Percentiles rank a stretch among this genome's conserved stretches.
Conservation (phyloP, 1,140 invertebrate species). For the Drosophila santomea region DNA sequence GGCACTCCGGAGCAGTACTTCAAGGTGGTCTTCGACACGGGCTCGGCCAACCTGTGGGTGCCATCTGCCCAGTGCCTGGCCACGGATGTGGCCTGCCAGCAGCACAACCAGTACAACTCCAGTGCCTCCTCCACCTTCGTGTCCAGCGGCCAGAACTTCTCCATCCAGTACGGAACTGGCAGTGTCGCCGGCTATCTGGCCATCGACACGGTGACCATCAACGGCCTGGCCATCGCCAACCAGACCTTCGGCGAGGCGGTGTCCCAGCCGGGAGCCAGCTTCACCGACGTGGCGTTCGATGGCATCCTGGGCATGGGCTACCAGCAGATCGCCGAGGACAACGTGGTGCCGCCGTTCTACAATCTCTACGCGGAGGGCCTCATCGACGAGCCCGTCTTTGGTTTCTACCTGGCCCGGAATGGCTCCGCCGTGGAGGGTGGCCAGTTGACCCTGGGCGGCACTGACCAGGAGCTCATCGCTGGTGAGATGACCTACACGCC, state of each 20-base stretch:
- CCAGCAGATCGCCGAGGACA: slow-evolving; percentile 93
- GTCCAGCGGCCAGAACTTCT: slow-evolving; percentile 55
- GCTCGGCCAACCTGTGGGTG: slow-evolving; percentile 73
- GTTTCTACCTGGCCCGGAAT: slow-evolving; percentile 93
- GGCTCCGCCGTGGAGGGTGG: slow-evolving; percentile 51
- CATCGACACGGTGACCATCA: slow-evolving; percentile 84
- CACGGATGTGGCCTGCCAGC: slow-evolving; percentile 66
- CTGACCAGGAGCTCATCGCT: slow-evolving; percentile 55
- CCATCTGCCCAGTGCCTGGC: slow-evolving; percentile 59
- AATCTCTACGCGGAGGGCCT: slow-evolving; percentile 95
- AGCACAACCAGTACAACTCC: slow-evolving; percentile 69
- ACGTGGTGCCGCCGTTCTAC: slow-evolving; percentile 96
- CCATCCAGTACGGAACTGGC: slow-evolving; percentile 73
- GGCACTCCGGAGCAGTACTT: slow-evolving; percentile 94
- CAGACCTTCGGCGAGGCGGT: slow-evolving; percentile 99
- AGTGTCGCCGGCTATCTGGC: slow-evolving; percentile 63
- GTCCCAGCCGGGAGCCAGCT: slow-evolving; percentile 94
- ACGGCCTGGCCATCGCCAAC: slow-evolving; percentile 88
- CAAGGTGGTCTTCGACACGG: slow-evolving; percentile 74
- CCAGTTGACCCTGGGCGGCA: slow-evolving; percentile 69
- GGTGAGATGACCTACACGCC: slow-evolving; percentile 75
- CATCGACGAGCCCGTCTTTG: slow-evolving; percentile 93
- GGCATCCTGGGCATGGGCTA: slow-evolving; percentile 97
- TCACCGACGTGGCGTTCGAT: slow-evolving; percentile 98
- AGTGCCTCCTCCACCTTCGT: slow-evolving; percentile 66